Evolutionary conservation across 2,888 invertebrate species (phyloP), one percentile per base, ranked within the genome.

Genomic region (Mythimna pallens): DNA sequence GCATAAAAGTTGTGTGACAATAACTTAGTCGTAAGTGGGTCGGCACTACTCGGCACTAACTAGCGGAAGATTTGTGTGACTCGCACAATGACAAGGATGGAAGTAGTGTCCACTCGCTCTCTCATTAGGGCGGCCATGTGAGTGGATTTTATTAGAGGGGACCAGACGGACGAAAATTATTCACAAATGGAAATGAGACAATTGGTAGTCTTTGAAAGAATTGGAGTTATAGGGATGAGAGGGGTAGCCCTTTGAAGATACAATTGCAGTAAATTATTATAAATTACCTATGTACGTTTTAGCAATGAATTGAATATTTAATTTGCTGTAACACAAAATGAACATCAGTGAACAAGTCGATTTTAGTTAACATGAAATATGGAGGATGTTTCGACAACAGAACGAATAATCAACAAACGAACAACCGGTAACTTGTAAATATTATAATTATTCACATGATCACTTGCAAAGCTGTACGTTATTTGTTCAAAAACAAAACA

Each of bases 41-140:
- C 73, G 84, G 81, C 85, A 70, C 80, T 79, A 78, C 20, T 73
- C 73, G 62, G 72, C 76, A 86, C 87, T 89, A 89, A 90, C 87
- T 88, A 84, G 73, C 66, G 74, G 81, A 88, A 90, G 89, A 90
- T 89, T 90, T 90, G 89, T 88, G 73, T 57, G 84, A 78, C 50
- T 58, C 61, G 55, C 34, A 34, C 36, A 10, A 14, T 25, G 62
- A 63, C 55, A 73, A 25, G 55, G 78, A 76, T 5, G 10, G 34
- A 65, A 12, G 52, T 65, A 57, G 62, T 34, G 20, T 22, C n/a
- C 34, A 75, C 76, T 68, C 78, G 6, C 70, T 82, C 76, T 9
- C 61, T 76, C 73, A 82, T 80, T 85, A 80, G 75, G 76, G 81
- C 14, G 22, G 66, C 68, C 83, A 81, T 79, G 68, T 79, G 83